Conservation (phyloP, 1,140 invertebrate species). For the Bombyx mori region DNA sequence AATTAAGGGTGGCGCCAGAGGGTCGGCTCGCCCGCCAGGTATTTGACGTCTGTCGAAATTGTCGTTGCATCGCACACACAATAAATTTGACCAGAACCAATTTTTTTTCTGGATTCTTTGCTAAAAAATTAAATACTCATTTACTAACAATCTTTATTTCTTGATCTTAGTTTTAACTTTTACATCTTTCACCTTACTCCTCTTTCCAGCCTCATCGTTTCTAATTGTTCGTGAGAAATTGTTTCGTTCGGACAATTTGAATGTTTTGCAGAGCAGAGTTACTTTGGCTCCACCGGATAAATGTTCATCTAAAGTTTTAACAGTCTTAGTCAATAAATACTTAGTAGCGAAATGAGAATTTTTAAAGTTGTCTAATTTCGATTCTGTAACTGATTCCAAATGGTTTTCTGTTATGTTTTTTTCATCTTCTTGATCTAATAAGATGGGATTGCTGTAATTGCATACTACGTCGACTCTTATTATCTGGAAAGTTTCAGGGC, state of each 20-base stretch:
- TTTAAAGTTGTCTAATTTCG: conserved; percentile 24
- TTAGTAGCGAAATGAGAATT: conserved; percentile 36
- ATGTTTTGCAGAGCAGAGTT: conserved; percentile 63
- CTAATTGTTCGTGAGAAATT: no score
- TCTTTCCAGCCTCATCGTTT: no score
- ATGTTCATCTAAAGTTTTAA: conserved; percentile 51
- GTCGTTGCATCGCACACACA: conserved; percentile 17
- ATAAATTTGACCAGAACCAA: conserved; percentile 11
- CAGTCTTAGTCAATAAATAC: conserved; percentile 50
- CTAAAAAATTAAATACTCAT: not conserved
- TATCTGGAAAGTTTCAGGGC: conserved; percentile 63
- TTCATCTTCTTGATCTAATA: conserved; percentile 37
- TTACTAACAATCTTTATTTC: not conserved
- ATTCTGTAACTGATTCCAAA: conserved; percentile 15
- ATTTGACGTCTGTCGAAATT: conserved; percentile 23
- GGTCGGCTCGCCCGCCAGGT: conserved; percentile 45
- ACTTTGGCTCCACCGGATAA: conserved; percentile 45
- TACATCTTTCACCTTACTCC: not conserved
- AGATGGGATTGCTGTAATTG: conserved; percentile 37
- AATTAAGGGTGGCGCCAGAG: conserved; percentile 44
- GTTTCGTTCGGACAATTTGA: conserved; percentile 40
- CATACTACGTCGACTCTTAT: conserved; percentile 65
- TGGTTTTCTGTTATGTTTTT: conserved; percentile 21
- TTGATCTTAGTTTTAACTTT: not conserved
- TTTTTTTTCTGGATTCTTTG: not conserved